A percentile compares a stretch with the other conserved stretches of the same genome.
phyloP scores from a whole-genome alignment of 2,797 vertebrate genomes.

The Halcyon chelicuti region DNA sequence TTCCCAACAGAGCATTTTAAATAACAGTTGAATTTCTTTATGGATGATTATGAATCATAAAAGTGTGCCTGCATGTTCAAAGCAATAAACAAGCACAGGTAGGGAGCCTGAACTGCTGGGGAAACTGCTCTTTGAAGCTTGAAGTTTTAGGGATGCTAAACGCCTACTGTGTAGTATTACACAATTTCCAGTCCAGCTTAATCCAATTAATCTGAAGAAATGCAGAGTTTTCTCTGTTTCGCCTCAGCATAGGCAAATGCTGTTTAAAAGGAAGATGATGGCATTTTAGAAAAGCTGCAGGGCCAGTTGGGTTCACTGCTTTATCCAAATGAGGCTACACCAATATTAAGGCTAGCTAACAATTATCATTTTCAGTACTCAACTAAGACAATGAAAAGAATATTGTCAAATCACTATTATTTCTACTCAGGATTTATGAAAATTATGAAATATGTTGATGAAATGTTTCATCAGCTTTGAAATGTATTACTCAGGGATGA shows the following conservation, averaged over 20 bases:
- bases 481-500: background rate
- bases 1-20: constrained; percentile 69
- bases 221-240: background rate
- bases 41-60: constrained; percentile 28
- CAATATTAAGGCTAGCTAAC: background rate
- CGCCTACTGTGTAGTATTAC: background rate
- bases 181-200: background rate
- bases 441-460: background rate
- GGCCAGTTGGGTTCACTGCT: background rate
- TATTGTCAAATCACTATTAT: background rate
- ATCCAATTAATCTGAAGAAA: constrained; percentile 38
- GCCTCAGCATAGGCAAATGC: background rate
- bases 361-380: background rate
- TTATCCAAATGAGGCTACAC: background rate
- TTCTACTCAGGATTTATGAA: background rate
- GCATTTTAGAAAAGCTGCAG: background rate
- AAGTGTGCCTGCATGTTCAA: constrained; percentile 44
- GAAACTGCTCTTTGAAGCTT: constrained; percentile 60
- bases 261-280: background rate
- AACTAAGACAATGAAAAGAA: background rate
- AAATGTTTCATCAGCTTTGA: background rate
- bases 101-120: constrained; percentile 28
- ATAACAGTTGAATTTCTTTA: constrained; percentile 67
- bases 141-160: constrained; percentile 14
- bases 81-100: constrained; percentile 48